Percentiles rank a stretch among this genome's conserved stretches.
These are phyloP conservation scores for Falco naumanni DNA, from an alignment of 2,797 vertebrate genomes.

Conservation along the genomic window DNA sequence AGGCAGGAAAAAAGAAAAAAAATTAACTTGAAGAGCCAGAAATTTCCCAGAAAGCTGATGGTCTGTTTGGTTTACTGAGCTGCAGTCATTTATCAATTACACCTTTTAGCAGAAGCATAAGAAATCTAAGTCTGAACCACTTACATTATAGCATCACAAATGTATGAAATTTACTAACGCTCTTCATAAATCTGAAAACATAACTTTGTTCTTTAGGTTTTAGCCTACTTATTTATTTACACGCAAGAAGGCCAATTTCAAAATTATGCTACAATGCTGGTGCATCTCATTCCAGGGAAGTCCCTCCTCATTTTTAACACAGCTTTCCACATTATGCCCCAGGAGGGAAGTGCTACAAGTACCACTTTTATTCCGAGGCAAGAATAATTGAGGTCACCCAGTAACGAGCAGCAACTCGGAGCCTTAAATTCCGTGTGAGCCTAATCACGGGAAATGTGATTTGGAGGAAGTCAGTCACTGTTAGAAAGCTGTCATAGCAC, in stretches of 20 bases:
- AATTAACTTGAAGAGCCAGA: neutral
- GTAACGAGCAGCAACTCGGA: accelerated
- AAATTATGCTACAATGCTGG: neutral
- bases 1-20: neutral
- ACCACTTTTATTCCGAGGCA: neutral
- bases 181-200: neutral
- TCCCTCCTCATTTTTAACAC: neutral
- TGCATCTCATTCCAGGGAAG: neutral
- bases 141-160: neutral
- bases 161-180: neutral
- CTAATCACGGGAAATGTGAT: neutral
- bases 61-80: neutral
- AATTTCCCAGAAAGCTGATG: neutral
- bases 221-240: neutral
- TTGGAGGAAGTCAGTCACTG: neutral
- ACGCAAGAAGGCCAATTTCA: neutral
- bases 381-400: neutral
- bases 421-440: neutral
- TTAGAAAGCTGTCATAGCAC: neutral
- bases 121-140: neutral
- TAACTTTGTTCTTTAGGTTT: neutral
- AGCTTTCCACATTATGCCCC: neutral
- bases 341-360: neutral
- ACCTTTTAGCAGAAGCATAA: neutral
- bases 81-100: neutral